Percentiles rank a stretch among this genome's conserved stretches.
Conservation (phyloP, 1,140 invertebrate species). For the Helicorthomorpha holstii region DNA sequence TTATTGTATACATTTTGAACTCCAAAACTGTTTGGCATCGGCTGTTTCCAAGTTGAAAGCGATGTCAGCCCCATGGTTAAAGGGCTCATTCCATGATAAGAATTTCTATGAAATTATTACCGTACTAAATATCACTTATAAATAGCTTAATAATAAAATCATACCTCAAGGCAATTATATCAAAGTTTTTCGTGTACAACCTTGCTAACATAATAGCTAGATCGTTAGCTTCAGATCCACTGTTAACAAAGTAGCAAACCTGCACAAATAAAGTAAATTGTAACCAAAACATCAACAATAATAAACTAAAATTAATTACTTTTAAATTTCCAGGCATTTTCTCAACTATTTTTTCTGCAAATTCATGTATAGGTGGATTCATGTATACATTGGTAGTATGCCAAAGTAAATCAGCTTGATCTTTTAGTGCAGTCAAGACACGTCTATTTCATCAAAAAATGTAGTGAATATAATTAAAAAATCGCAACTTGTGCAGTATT, state of each 20-base stretch:
- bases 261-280: conserved; percentile 16
- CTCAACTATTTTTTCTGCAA: conserved; percentile 55
- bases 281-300: not conserved
- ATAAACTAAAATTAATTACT: conserved; percentile 26
- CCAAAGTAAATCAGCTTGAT: conserved; percentile 67
- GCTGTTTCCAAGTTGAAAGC: conserved; percentile 57
- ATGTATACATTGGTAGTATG: conserved; percentile 84
- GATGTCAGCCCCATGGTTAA: conserved; percentile 67
- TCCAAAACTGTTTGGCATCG: conserved; percentile 51
- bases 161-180: conserved; percentile 57
- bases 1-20: conserved; percentile 54
- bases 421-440: conserved; percentile 51
- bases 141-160: not conserved
- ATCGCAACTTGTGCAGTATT: conserved; percentile 27
- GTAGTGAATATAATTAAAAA: conserved; percentile 1
- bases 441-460: conserved; percentile 33
- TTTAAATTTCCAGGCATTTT: conserved; percentile 75
- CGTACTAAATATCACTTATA: not conserved
- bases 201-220: conserved; percentile 73
- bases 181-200: conserved; percentile 61
- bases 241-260: conserved; percentile 85
- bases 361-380: conserved; percentile 78
- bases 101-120: conserved; percentile 36
- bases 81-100: conserved; percentile 78
- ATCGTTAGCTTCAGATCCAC: conserved; percentile 94